Evolutionary conservation across 1,140 invertebrate genomes (phyloP).

Genomic region (Rhyzopertha dominica): DNA sequence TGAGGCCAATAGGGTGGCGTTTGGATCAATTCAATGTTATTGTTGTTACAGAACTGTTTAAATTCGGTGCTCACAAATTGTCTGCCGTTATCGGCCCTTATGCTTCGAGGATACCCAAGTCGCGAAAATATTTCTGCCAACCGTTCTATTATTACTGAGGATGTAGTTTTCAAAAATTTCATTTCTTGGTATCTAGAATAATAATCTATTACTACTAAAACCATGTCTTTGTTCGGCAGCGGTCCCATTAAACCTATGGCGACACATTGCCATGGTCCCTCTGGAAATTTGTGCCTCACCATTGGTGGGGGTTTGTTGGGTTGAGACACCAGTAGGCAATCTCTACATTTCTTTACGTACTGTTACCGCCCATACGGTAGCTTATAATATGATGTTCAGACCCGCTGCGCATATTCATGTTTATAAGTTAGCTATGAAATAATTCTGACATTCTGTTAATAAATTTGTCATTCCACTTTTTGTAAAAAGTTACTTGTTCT

Average conservation of each 20-base stretch:
- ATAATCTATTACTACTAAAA: conserved; percentile 31
- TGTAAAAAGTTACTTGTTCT: no score
- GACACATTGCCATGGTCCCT: conserved; percentile 26
- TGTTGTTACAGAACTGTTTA: conserved; percentile 21
- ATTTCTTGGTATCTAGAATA: conserved; percentile 24
- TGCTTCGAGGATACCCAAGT: conserved; percentile 17
- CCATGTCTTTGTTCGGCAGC: conserved; percentile 22
- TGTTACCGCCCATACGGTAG: no score
- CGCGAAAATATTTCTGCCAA: conserved; percentile 21
- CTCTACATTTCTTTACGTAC: conserved; percentile 17
- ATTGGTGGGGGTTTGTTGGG: conserved; percentile 21
- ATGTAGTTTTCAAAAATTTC: conserved; percentile 24
- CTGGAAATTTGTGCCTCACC: conserved; percentile 25
- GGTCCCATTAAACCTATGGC: conserved; percentile 29
- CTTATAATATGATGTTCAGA: no score
- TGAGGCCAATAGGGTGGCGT: conserved; percentile 32
- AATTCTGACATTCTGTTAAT: no score
- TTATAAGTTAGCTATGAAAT: no score
- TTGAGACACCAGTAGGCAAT: conserved; percentile 14
- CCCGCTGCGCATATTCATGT: no score
- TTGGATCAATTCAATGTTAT: conserved; percentile 18
- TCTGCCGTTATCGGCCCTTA: conserved; percentile 32
- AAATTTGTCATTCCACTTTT: no score
- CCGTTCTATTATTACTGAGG: no score
- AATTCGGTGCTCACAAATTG: conserved; percentile 32